phyloP scores from a whole-genome alignment of 2,113 vertebrate genomes.

The Mohoua ochrocephala region DNA sequence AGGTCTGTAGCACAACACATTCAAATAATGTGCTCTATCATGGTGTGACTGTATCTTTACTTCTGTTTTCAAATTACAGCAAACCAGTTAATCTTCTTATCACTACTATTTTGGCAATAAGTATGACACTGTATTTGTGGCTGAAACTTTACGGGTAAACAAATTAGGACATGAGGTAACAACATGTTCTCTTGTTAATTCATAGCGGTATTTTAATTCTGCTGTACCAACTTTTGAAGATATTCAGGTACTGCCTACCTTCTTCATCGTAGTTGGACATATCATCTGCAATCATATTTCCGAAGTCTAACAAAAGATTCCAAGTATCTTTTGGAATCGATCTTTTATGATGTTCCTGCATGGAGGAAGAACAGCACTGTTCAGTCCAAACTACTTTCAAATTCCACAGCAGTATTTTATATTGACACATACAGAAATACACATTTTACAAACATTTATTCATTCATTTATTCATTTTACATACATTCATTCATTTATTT shows the following conservation, averaged over 20 bases:
- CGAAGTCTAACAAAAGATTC: conserved; percentile 95
- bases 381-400: background rate
- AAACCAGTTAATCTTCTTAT: background rate
- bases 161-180: background rate
- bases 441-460: background rate
- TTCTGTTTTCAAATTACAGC: background rate
- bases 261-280: conserved; percentile 98
- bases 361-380: background rate
- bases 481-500: background rate
- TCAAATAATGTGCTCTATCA: background rate
- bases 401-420: background rate
- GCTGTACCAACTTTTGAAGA: background rate
- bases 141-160: background rate
- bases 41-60: background rate
- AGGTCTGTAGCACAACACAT: background rate
- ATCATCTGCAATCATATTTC: conserved; percentile 94
- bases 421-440: background rate
- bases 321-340: conserved; percentile 96
- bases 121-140: background rate
- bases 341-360: conserved; percentile 93
- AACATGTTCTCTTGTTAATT: background rate
- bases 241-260: conserved; percentile 71
- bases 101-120: background rate
- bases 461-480: accelerated
- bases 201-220: background rate